phyloP scores from a whole-genome alignment of 1,140 invertebrate species.

The Acromyrmex charruanus region DNA sequence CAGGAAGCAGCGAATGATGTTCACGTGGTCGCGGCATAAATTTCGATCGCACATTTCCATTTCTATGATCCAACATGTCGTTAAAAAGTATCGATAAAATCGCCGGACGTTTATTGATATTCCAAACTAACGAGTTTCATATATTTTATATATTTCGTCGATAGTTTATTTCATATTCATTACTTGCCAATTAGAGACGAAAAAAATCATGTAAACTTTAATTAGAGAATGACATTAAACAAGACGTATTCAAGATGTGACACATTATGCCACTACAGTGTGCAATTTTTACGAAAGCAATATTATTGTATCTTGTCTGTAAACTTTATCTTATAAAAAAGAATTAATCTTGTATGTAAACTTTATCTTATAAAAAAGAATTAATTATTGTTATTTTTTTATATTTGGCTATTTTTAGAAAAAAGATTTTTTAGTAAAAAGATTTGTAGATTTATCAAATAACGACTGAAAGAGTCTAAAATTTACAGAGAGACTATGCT shows the following conservation, averaged over 20 bases:
- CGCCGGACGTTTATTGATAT: neutral
- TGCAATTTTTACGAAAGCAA: neutral
- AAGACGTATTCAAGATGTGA: neutral
- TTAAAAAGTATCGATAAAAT: conserved; percentile 23
- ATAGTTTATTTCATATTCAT: neutral
- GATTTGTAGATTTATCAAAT: neutral
- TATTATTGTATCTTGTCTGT: neutral
- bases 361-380: neutral
- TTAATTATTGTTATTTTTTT: neutral
- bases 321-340: neutral
- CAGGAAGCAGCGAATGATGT: conserved; percentile 51
- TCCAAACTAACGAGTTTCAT: conserved; percentile 12
- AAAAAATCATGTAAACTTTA: conserved; percentile 8
- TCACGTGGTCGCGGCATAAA: conserved; percentile 33
- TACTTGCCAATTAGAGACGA: neutral
- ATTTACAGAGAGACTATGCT: neutral
- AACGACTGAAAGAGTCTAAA: neutral
- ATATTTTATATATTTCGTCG: neutral
- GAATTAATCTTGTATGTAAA: neutral
- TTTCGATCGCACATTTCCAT: conserved; percentile 24
- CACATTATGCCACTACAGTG: neutral
- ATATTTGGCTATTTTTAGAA: neutral
- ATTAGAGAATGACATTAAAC: neutral
- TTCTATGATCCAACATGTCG: neutral
- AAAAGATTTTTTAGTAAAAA: neutral